Conservation (phyloP, 2,888 invertebrate genomes). For the Drosophila buzzatii region DNA sequence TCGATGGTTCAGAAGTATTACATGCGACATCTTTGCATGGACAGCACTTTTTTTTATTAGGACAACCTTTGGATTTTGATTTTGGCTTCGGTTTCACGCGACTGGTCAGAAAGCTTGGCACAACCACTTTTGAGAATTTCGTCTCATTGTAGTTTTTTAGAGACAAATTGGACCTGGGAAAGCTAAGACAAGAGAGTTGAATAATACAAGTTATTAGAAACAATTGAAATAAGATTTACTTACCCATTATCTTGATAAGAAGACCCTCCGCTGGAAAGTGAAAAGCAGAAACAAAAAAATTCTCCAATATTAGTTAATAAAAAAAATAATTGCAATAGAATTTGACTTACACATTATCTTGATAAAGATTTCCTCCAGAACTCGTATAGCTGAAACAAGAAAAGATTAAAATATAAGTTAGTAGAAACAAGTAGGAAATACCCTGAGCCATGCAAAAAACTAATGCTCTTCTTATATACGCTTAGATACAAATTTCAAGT, state of each 20-base stretch:
- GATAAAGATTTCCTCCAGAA: not conserved
- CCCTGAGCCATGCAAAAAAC: too few species aligned
- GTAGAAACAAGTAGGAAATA: too few species aligned
- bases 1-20: not conserved
- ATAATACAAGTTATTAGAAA: not conserved
- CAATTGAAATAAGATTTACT: not conserved
- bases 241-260: not conserved
- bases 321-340: too few species aligned
- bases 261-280: too few species aligned
- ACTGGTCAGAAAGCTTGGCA: conserved; percentile 54
- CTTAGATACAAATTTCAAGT: too few species aligned
- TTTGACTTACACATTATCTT: conserved; percentile 24
- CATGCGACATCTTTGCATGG: conserved; percentile 5
- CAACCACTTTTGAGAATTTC: conserved; percentile 58
- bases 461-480: too few species aligned
- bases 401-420: not conserved
- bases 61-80: not conserved
- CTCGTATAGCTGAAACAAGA: not conserved
- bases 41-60: not conserved
- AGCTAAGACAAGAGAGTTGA: not conserved
- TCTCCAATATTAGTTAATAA: not conserved
- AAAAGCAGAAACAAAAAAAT: not conserved
- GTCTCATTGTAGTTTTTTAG: conserved; percentile 21
- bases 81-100: not conserved
- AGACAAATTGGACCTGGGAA: not conserved